Percentiles rank a stretch among this genome's conserved stretches.
These are phyloP conservation scores for Pseudoips prasinana DNA, from an alignment of 2,888 invertebrate species.

Conservation along the genomic window DNA sequence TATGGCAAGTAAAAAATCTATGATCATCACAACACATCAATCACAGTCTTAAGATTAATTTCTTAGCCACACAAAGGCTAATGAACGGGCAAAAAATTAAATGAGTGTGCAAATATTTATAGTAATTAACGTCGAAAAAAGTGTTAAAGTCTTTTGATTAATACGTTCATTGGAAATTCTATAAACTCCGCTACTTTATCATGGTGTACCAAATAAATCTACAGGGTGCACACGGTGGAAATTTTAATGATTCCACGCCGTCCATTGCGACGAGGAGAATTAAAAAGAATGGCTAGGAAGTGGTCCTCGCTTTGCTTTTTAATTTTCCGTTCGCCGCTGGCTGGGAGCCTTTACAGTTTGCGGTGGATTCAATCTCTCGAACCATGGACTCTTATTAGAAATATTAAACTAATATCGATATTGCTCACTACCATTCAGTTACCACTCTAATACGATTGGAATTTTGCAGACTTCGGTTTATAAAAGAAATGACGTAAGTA, in stretches of 20 bases:
- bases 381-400: slow-evolving; percentile 33
- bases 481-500: too few species aligned
- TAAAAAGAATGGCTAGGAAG: slow-evolving; percentile 74
- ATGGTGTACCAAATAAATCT: slow-evolving; percentile 57
- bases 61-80: slow-evolving; percentile 39
- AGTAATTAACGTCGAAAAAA: slow-evolving; percentile 37
- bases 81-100: slow-evolving; percentile 40
- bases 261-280: slow-evolving; percentile 60
- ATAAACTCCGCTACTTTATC: slow-evolving; percentile 41
- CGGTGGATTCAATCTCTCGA: slow-evolving; percentile 50
- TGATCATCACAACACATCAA: slow-evolving; percentile 23
- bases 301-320: slow-evolving; percentile 68
- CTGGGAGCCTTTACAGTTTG: slow-evolving; percentile 52
- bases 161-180: slow-evolving; percentile 40
- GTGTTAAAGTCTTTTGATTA: slow-evolving; percentile 24
- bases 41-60: slow-evolving; percentile 38
- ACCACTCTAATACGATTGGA: background rate
- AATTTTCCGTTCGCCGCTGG: slow-evolving; percentile 74
- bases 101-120: slow-evolving; percentile 41
- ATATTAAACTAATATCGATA: slow-evolving; percentile 23
- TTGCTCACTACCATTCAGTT: background rate
- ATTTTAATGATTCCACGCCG: slow-evolving; percentile 70
- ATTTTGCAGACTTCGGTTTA: too few species aligned
- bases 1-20: slow-evolving; percentile 15
- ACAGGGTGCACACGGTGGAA: slow-evolving; percentile 51